These are phyloP conservation scores for Drosophila littoralis DNA, from an alignment of 1,140 invertebrate genomes.

Conservation along the genomic window DNA sequence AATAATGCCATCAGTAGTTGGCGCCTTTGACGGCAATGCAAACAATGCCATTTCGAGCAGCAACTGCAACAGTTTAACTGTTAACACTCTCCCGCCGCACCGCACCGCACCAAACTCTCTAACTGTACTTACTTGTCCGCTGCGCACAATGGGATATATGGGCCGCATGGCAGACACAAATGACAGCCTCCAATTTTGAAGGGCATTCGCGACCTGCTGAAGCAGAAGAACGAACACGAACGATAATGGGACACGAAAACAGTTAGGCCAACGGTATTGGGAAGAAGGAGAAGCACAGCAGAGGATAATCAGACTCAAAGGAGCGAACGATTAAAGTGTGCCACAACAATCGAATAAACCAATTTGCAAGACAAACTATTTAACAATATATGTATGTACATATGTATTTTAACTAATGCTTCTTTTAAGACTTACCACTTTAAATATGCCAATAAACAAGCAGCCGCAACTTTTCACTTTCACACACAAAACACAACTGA, in stretches of 20 bases:
- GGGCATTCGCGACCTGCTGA: background rate
- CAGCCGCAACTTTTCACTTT: too few species aligned
- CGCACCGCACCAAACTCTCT: background rate
- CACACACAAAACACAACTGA: too few species aligned
- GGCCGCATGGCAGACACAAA: background rate
- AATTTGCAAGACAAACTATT: too few species aligned
- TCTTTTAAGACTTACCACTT: too few species aligned
- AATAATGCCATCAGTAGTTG: background rate
- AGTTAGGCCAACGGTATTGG: too few species aligned
- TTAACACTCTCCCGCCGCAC: background rate
- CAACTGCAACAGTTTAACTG: constrained; percentile 3
- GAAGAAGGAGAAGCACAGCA: too few species aligned
- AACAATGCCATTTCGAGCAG: background rate
- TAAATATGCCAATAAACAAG: too few species aligned
- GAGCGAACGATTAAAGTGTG: too few species aligned
- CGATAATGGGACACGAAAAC: background rate
- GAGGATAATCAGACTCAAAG: too few species aligned
- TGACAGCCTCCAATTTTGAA: background rate
- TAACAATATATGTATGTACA: too few species aligned
- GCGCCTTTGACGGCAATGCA: background rate
- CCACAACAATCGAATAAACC: too few species aligned
- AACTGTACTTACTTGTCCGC: background rate
- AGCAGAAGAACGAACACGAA: background rate
- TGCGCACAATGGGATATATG: background rate
- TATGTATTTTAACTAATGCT: too few species aligned